Evolutionary conservation across 2,113 vertebrate species (phyloP), one percentile per base, ranked within the genome.

Genomic region (Syngnathus typhle): DNA sequence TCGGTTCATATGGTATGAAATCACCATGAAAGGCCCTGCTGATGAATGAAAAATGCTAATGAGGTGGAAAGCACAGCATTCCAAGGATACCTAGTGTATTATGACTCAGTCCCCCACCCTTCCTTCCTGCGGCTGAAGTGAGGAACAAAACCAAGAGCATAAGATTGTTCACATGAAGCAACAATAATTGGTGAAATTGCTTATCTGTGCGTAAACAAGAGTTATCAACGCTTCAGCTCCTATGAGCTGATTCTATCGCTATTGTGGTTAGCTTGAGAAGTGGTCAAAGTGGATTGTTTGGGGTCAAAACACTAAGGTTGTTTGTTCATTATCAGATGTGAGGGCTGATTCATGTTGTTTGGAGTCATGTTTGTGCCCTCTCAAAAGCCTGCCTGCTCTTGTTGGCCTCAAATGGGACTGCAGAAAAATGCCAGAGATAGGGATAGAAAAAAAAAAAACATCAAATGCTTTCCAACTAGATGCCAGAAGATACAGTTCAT

Each of bases 221-320:
- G 58, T 38, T 38, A 38, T 19, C 58, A 37, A 11, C 8, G 39
- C 12, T 8, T 2, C n/a, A 23, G n/a, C 11, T n/a, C 37, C 37
- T 60, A 21, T 27, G 21, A 27, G 39, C 41, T 43, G 60, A 44
- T 27, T n/a, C n/a, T 62, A 62, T 62, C 39, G 46, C 7, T 11
- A 62, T 27, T 12, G 21, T 44, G 39, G n/a, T 44, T 44, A 1
- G 21, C 36, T 44, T 12, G 15, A 58, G 6, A 58, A 36, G 27
- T 58, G 38, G n/a, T 44, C n/a, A 44, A 62, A 62, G 60, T 16
- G 41, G 21, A 12, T 44, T 62, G 39, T 62, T 62, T 62, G 60
- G 39, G 60, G 39, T 44, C 39, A 62, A 62, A 62, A 62, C 41
- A 62, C 21, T 21, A 12, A 0, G 1, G 9, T 23, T 62, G 27